A percentile compares a stretch with the other conserved stretches of the same genome.
These are phyloP conservation scores for Tretioscincus oriximinensis DNA, from an alignment of 2,113 vertebrate species.

Conservation along the genomic window DNA sequence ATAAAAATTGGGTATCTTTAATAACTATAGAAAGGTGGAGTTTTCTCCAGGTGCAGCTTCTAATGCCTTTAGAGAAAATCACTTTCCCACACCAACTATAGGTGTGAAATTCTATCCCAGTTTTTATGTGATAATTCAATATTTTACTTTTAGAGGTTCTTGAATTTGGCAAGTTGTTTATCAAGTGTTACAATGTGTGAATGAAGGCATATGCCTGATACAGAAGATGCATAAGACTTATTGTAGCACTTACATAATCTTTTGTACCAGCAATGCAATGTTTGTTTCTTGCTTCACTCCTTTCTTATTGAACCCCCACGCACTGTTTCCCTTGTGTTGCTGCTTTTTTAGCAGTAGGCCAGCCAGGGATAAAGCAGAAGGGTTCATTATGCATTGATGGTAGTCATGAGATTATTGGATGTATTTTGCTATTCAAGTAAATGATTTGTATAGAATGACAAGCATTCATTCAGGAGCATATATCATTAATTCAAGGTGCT, in stretches of 20 bases:
- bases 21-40: too few species aligned
- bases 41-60: too few species aligned
- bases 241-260: background rate
- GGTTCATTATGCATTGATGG: conserved; percentile 59
- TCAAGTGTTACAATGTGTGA: background rate
- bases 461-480: conserved; percentile 63
- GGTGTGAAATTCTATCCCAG: too few species aligned
- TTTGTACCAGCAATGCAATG: background rate
- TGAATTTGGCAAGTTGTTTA: background rate
- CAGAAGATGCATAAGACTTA: too few species aligned
- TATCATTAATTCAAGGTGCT: conserved; percentile 66
- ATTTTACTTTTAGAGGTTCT: background rate
- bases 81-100: too few species aligned
- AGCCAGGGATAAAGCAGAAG: background rate
- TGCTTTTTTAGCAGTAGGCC: background rate
- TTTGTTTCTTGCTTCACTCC: background rate
- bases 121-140: background rate
- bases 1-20: too few species aligned
- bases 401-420: conserved; percentile 64
- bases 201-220: background rate
- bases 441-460: conserved; percentile 62
- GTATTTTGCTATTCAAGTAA: conserved; percentile 63
- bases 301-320: background rate
- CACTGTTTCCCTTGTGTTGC: background rate
- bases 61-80: too few species aligned